Conservation (phyloP, 2,888 invertebrate species). For the Brachynemurus nebulosus region DNA sequence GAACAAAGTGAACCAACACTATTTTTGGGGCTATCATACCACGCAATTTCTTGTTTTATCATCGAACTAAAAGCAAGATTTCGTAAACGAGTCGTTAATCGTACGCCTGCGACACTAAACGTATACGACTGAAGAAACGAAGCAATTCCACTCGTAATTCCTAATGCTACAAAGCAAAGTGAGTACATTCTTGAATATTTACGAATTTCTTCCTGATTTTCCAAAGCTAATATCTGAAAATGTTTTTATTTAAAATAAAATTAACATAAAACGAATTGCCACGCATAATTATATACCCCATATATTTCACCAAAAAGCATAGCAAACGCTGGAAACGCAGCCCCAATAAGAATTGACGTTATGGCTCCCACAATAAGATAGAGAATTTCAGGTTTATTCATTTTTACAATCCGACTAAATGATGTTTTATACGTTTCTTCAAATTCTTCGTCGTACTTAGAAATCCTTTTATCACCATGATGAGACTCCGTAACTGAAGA, state of each 20-base stretch:
- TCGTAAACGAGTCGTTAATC: slow-evolving; percentile 52
- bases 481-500: too few relatives aligned
- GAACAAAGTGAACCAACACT: slow-evolving; percentile 63
- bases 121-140: slow-evolving; percentile 56
- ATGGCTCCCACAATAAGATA: slow-evolving; percentile 46
- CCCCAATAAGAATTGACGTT: slow-evolving; percentile 53
- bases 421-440: slow-evolving; percentile 18
- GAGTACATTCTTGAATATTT: slow-evolving; percentile 46
- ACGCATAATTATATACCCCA: slow-evolving; percentile 42
- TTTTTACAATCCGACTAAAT: slow-evolving; percentile 38
- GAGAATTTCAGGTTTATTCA: slow-evolving; percentile 58
- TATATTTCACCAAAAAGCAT: slow-evolving; percentile 69
- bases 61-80: slow-evolving; percentile 47
- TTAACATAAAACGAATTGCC: too few relatives aligned
- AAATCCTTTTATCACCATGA: too few relatives aligned
- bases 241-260: too few relatives aligned
- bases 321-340: slow-evolving; percentile 59
- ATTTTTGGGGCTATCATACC: slow-evolving; percentile 52
- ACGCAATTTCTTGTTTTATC: slow-evolving; percentile 49
- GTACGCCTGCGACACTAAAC: slow-evolving; percentile 64
- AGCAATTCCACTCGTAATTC: slow-evolving; percentile 48
- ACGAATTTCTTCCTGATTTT: too few relatives aligned
- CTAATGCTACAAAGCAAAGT: slow-evolving; percentile 47
- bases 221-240: too few relatives aligned
- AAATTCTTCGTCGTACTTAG: slow-evolving; percentile 22